Evolutionary conservation across 2,113 vertebrate species (phyloP).

Genomic region (Chaetodon auriga): DNA sequence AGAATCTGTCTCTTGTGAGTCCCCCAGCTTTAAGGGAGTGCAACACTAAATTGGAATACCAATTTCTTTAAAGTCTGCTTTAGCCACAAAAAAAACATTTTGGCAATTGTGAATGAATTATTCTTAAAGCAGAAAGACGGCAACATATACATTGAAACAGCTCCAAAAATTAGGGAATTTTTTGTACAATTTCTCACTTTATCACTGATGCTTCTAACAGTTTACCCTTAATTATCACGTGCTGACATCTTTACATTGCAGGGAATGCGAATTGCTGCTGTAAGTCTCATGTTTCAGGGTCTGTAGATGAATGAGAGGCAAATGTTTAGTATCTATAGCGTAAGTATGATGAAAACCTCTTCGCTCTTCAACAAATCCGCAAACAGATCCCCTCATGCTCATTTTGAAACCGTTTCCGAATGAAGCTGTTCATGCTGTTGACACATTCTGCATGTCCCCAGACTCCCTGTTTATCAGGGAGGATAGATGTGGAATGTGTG

Average conservation of each 20-base stretch:
- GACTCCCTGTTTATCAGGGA: constrained; percentile 58
- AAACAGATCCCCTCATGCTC: constrained; percentile 4
- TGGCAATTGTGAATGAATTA: not conserved
- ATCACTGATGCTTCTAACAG: constrained; percentile 36
- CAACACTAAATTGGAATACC: not conserved
- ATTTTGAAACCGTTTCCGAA: constrained; percentile 37
- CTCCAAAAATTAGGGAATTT: not conserved
- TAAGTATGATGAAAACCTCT: not conserved
- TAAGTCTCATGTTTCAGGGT: constrained; percentile 24
- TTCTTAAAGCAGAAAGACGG: not conserved
- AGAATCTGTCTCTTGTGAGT: not conserved
- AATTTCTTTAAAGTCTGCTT: not conserved
- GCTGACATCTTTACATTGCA: constrained; percentile 63
- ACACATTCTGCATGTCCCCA: constrained; percentile 44
- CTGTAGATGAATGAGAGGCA: not conserved
- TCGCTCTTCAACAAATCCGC: not conserved
- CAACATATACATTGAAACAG: not conserved
- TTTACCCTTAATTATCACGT: constrained; percentile 59
- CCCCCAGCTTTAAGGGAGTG: not conserved
- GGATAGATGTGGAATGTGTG: constrained; percentile 47
- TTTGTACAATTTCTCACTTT: not conserved
- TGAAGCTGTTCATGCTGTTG: constrained; percentile 12
- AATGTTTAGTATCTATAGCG: not conserved
- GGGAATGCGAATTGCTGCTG: constrained; percentile 26
- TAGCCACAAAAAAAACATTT: not conserved